Conservation (phyloP, 2,888 invertebrate species). For the Melanostoma scalare region DNA sequence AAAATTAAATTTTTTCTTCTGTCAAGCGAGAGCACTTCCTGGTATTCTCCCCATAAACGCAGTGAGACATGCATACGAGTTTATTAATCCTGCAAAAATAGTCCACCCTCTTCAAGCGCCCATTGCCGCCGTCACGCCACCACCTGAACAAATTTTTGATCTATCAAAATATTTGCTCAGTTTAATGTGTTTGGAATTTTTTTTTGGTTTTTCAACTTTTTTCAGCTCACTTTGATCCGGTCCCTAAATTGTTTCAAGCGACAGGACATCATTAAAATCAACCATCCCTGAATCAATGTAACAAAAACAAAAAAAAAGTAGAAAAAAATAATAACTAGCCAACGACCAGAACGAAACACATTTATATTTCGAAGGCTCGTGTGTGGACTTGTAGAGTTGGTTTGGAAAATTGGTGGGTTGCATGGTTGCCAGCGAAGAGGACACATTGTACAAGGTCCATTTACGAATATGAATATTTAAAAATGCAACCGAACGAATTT, state of each 20-base stretch:
- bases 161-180: constrained; percentile 65
- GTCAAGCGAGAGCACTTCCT: constrained; percentile 12
- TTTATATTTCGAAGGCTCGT: constrained; percentile 26
- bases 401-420: constrained; percentile 4
- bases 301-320: neutral
- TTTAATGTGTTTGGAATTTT: constrained; percentile 65
- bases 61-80: neutral
- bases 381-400: neutral
- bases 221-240: constrained; percentile 51
- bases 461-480: constrained; percentile 66
- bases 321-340: constrained; percentile 18
- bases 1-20: constrained; percentile 21
- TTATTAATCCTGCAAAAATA: constrained; percentile 19
- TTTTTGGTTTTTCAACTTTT: constrained; percentile 1
- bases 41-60: neutral
- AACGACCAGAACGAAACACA: constrained; percentile 56
- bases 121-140: neutral
- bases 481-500: constrained; percentile 36
- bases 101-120: neutral
- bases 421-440: constrained; percentile 9
- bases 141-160: constrained; percentile 51
- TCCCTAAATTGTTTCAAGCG: constrained; percentile 60
- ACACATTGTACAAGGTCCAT: constrained; percentile 45
- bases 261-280: constrained; percentile 58
- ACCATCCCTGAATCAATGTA: constrained; percentile 26